Evolutionary conservation across 2,113 vertebrate species (phyloP), one percentile per base, ranked within the genome.

Genomic region (Scophthalmus maximus): DNA sequence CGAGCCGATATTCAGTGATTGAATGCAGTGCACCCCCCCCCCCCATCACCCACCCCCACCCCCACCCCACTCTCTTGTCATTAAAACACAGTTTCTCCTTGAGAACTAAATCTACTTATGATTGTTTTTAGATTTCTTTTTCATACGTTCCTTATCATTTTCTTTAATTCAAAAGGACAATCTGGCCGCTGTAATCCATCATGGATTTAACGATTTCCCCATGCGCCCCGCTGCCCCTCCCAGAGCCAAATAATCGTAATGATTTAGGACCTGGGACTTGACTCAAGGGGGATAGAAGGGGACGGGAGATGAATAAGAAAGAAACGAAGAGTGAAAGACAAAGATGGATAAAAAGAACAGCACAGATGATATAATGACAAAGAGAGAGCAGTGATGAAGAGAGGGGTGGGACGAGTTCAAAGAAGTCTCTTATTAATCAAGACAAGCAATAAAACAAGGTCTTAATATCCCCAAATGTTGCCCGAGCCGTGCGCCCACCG

Each of bases 31-130:
- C 32, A 56, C 32, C 68, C 55, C 3, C n/a, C n/a, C n/a, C n/a
- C n/a, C n/a, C 36, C 36, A 40, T 40, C 4, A 14, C 22, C 46
- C n/a, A 15, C 17, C 17, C 22, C 47, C 17, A 5, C 42, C 14
- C 17, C 17, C 18, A 17, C 29, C 22, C 27, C 59, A 34, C 64
- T 18, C 65, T 23, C 59, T 42, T 52, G 50, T 88, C 83, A 85
- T 93, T 83, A 91, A 56, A 88, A 77, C 86, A 58, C 74, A 78
- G 86, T 70, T 83, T 91, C 90, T 92, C 88, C 90, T 91, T 93
- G 76, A 89, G 82, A 85, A 87, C 78, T 85, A 92, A 93, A 93
- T 94, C 89, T 91, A 92, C 89, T 94, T 94, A 89, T 22, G 77
- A 71, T 74, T 82, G 61, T 83, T 89, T 91, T 91, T 92, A 70